These are phyloP conservation scores for Pseudolaguvia tuberculata DNA, from an alignment of 2,113 vertebrate genomes.

Conservation along the genomic window DNA sequence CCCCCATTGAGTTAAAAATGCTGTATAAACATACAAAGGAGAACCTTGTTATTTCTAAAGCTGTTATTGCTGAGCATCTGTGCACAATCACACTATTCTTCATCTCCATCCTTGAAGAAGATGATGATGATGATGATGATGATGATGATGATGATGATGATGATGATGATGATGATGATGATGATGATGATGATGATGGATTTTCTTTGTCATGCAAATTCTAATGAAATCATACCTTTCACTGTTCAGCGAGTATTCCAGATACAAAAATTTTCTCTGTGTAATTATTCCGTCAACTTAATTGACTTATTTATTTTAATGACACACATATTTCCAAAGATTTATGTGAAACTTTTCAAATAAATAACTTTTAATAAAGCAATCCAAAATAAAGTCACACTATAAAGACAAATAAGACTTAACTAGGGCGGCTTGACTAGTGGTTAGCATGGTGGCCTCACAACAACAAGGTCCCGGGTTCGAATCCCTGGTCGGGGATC, in stretches of 20 bases:
- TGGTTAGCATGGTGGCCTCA: too few relatives aligned
- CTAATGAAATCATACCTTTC: background rate
- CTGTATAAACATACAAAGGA: background rate
- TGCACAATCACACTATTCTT: background rate
- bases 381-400: too few relatives aligned
- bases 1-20: background rate
- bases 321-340: too few relatives aligned
- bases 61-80: background rate
- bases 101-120: background rate
- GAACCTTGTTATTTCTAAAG: background rate
- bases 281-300: too few relatives aligned
- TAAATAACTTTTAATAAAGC: too few relatives aligned
- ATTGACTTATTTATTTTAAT: too few relatives aligned
- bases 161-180: conserved; percentile 4
- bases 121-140: background rate
- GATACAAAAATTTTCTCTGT: background rate
- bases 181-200: conserved; percentile 3
- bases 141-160: conserved; percentile 12
- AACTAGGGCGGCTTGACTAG: too few relatives aligned
- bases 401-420: too few relatives aligned
- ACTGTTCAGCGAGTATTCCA: background rate
- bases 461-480: too few relatives aligned
- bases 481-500: too few relatives aligned
- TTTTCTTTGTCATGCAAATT: conserved; percentile 19
- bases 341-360: too few relatives aligned